These are phyloP conservation scores for Anastrepha obliqua DNA, from an alignment of 1,140 invertebrate species.

Conservation along the genomic window DNA sequence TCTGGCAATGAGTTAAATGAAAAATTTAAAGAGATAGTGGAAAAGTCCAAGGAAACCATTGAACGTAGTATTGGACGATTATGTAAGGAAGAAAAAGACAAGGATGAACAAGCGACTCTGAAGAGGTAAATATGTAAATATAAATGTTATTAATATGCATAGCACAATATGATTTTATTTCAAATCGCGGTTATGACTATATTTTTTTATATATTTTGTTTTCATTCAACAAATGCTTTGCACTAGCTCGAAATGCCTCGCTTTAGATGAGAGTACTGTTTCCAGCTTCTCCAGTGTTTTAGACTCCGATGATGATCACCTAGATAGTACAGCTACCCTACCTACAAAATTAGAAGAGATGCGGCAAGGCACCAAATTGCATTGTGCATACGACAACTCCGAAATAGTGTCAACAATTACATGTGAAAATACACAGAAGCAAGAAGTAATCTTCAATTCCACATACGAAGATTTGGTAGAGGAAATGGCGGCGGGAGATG, in stretches of 20 bases:
- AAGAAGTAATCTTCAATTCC: background rate
- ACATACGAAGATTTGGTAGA: constrained; percentile 9
- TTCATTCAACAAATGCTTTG: background rate
- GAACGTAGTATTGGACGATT: constrained; percentile 31
- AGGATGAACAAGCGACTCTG: background rate
- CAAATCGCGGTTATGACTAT: background rate
- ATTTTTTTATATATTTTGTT: background rate
- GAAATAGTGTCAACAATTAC: background rate
- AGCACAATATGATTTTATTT: too few relatives aligned
- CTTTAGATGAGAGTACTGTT: background rate
- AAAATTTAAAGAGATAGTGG: constrained; percentile 47
- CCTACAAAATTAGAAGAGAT: constrained; percentile 51
- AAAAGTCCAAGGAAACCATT: constrained; percentile 44
- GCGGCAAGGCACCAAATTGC: background rate
- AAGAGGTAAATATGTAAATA: background rate
- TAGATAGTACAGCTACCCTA: background rate
- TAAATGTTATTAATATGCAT: too few relatives aligned
- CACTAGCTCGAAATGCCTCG: background rate
- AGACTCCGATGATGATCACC: constrained; percentile 13
- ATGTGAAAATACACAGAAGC: background rate
- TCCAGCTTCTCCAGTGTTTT: constrained; percentile 53
- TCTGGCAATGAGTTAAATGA: constrained; percentile 10
- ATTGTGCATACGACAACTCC: background rate
- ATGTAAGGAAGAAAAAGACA: background rate
- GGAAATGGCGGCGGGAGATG: constrained; percentile 5